Evolutionary conservation across 2,888 invertebrate genomes (phyloP).

Genomic region (Chironomus tentans): DNA sequence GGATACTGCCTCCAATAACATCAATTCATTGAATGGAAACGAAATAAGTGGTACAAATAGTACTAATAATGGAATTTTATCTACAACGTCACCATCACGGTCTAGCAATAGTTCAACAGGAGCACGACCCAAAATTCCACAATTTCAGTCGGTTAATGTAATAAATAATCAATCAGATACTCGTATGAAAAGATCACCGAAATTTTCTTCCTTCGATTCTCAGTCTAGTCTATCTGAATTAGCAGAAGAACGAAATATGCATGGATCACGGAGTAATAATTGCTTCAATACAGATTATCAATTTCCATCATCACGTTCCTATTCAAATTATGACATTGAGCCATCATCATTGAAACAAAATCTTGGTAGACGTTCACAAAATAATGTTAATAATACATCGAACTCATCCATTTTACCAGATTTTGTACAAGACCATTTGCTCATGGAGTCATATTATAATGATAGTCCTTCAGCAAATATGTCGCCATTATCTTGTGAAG

Average conservation of each 20-base stretch:
- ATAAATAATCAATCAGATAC: slow-evolving; percentile 31
- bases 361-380: slow-evolving; percentile 27
- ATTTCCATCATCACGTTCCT: slow-evolving; percentile 34
- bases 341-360: slow-evolving; percentile 18
- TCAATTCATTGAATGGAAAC: slow-evolving; percentile 3
- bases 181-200: slow-evolving; percentile 41
- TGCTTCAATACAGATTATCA: slow-evolving; percentile 18
- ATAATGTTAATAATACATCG: slow-evolving; percentile 26
- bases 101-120: slow-evolving; percentile 46
- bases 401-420: slow-evolving; percentile 33
- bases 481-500: slow-evolving; percentile 34
- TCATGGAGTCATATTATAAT: slow-evolving; percentile 59
- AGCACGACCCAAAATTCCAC: slow-evolving; percentile 65
- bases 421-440: slow-evolving; percentile 83
- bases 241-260: slow-evolving; percentile 29
- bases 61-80: not conserved
- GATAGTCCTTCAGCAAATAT: slow-evolving; percentile 37
- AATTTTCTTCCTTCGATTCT: slow-evolving; percentile 42
- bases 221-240: slow-evolving; percentile 42
- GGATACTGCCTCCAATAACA: slow-evolving; percentile 37
- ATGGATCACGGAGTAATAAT: slow-evolving; percentile 20
- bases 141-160: slow-evolving; percentile 29
- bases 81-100: slow-evolving; percentile 17
- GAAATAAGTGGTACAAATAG: not conserved
- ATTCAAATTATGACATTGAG: slow-evolving; percentile 41